Conservation (phyloP, 2,888 invertebrate species). For the Parnassius apollo region DNA sequence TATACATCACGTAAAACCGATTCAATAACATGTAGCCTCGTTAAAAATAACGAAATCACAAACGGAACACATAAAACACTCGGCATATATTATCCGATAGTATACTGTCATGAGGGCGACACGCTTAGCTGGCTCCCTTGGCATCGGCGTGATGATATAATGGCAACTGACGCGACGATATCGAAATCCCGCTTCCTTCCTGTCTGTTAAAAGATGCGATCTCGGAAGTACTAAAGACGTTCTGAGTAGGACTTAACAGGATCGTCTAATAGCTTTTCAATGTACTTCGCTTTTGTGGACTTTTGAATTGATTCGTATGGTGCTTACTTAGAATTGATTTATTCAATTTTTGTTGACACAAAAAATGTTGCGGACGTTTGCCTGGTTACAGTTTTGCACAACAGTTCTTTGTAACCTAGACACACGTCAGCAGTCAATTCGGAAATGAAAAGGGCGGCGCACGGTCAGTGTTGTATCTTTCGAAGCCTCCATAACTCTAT, state of each 20-base stretch:
- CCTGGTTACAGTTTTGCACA: too few species aligned
- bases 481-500: too few species aligned
- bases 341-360: neutral
- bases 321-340: conserved; percentile 18
- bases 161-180: conserved; percentile 53
- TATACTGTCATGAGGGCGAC: conserved; percentile 33
- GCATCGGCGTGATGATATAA: conserved; percentile 54
- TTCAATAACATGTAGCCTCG: neutral
- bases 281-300: conserved; percentile 25
- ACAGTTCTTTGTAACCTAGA: too few species aligned
- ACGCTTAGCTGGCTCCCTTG: conserved; percentile 37
- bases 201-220: conserved; percentile 45
- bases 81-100: conserved; percentile 14
- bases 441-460: too few species aligned
- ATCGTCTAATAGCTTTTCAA: conserved; percentile 35
- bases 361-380: neutral
- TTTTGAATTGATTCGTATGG: conserved; percentile 8
- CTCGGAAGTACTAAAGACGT: conserved; percentile 33
- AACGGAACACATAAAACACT: conserved; percentile 12
- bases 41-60: neutral
- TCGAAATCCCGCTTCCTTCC: conserved; percentile 65
- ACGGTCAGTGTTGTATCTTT: too few species aligned
- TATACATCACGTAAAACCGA: too few species aligned
- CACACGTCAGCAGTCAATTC: too few species aligned
- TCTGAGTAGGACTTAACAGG: conserved; percentile 25